Evolutionary conservation across 2,797 vertebrate species (phyloP).

Genomic region (Odontamblyopus rebecca): DNA sequence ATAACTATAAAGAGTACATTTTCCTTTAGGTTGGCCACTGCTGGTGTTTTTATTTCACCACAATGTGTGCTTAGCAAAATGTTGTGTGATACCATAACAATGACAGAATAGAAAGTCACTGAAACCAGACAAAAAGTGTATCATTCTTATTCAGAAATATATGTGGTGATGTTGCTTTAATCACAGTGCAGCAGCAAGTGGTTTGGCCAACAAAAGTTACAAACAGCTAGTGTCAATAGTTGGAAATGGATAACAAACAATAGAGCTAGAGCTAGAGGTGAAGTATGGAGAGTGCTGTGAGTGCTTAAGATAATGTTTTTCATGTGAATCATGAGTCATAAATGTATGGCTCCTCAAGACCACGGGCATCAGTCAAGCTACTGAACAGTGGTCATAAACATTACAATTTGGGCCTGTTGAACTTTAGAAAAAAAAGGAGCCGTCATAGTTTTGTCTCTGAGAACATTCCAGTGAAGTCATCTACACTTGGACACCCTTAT

Average conservation of each 20-base stretch:
- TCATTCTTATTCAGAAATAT: neutral
- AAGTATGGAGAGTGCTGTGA: neutral
- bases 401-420: conserved; percentile 7
- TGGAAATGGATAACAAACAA: neutral
- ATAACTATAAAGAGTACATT: no score
- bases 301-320: conserved; percentile 3
- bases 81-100: neutral
- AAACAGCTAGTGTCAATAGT: neutral
- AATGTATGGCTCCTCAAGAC: no score
- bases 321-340: conserved; percentile 5
- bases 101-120: neutral
- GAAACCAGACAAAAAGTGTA: neutral
- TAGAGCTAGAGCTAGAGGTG: conserved; percentile 18
- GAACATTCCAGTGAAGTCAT: conserved; percentile 47
- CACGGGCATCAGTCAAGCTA: neutral
- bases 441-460: conserved; percentile 13
- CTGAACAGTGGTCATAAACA: conserved; percentile 3
- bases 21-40: neutral
- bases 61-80: neutral
- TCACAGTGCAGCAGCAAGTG: neutral
- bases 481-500: conserved; percentile 45
- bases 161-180: neutral
- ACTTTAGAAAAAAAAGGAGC: conserved; percentile 18
- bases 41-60: neutral
- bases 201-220: neutral